These are phyloP conservation scores for Drosophila jambulina DNA, from an alignment of 1,140 invertebrate species.

Conservation along the genomic window DNA sequence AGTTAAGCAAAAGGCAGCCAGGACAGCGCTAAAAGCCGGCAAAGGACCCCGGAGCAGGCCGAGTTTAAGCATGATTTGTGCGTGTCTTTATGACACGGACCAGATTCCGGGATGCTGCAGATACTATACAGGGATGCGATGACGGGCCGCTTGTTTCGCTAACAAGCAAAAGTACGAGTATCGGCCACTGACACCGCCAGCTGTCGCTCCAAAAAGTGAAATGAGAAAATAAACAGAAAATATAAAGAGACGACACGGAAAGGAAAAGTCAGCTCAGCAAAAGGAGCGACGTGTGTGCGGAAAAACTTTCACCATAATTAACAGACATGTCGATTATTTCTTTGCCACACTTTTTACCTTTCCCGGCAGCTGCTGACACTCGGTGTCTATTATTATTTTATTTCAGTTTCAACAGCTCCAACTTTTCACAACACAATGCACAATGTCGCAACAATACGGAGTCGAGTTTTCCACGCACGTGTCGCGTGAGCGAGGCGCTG, in stretches of 20 bases:
- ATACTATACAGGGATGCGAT: conserved; percentile 31
- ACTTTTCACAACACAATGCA: conserved; percentile 63
- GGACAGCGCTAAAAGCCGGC: conserved; percentile 48
- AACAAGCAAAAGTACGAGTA: conserved; percentile 57
- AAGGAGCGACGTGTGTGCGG: conserved; percentile 42
- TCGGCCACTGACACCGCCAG: conserved; percentile 59
- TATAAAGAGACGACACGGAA: conserved; percentile 13
- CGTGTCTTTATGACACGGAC: conserved; percentile 78
- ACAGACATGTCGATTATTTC: conserved; percentile 83
- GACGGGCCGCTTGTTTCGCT: conserved; percentile 54
- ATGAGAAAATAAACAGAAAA: conserved; percentile 31
- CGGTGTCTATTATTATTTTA: conserved; percentile 55
- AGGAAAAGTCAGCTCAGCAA: conserved; percentile 63
- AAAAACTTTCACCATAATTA: conserved; percentile 83
- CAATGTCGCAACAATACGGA: conserved; percentile 51
- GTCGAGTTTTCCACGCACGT: conserved; percentile 75
- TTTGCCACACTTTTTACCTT: conserved; percentile 78
- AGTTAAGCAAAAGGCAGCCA: conserved; percentile 83
- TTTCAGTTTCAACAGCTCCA: conserved; percentile 61
- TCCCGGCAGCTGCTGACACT: conserved; percentile 61
- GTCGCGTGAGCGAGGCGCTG: conserved; percentile 68
- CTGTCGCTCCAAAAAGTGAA: conserved; percentile 61
- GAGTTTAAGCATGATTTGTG: conserved; percentile 80
- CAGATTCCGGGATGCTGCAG: conserved; percentile 37
- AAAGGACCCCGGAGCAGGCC: conserved; percentile 31